phyloP scores from a whole-genome alignment of 2,797 vertebrate species.

The Acanthis flammea region DNA sequence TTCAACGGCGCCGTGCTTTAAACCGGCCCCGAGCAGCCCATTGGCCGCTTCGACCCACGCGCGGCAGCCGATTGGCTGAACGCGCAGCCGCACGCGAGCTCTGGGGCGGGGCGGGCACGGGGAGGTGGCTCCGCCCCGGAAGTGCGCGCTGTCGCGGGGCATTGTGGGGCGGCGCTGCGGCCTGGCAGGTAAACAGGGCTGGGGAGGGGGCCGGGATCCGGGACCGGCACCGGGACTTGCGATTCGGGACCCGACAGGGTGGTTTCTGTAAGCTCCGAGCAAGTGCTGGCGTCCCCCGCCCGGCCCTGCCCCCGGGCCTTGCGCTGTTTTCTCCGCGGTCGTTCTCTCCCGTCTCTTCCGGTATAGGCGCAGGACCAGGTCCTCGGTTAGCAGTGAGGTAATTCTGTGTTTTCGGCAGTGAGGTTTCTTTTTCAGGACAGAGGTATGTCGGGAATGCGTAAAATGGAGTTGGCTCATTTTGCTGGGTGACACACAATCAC shows the following conservation, averaged over 20 bases:
- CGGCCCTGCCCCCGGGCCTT: accelerated
- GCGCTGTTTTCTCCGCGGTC: accelerated
- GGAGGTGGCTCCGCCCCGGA: not conserved
- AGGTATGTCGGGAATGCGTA: accelerated
- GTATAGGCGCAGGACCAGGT: accelerated
- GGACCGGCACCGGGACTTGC: accelerated
- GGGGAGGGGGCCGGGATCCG: not conserved
- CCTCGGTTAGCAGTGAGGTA: accelerated
- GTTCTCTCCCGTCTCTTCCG: accelerated
- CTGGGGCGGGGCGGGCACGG: no score
- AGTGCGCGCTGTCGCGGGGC: accelerated
- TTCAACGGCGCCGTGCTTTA: not conserved
- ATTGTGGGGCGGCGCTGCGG: not conserved
- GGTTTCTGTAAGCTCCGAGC: no score
- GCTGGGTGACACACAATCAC: accelerated
- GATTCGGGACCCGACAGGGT: accelerated
- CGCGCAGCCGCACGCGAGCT: no score
- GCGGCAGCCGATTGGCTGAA: not conserved
- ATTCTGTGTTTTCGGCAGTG: accelerated
- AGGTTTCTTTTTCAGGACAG: accelerated
- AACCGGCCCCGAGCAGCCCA: not conserved
- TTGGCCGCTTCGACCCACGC: not conserved
- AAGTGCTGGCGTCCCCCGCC: accelerated
- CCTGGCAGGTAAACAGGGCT: not conserved
- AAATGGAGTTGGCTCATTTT: accelerated